Base-by-base conservation (phyloP, 2,113 vertebrate genomes). In the Megalops atlanticus region DNA sequence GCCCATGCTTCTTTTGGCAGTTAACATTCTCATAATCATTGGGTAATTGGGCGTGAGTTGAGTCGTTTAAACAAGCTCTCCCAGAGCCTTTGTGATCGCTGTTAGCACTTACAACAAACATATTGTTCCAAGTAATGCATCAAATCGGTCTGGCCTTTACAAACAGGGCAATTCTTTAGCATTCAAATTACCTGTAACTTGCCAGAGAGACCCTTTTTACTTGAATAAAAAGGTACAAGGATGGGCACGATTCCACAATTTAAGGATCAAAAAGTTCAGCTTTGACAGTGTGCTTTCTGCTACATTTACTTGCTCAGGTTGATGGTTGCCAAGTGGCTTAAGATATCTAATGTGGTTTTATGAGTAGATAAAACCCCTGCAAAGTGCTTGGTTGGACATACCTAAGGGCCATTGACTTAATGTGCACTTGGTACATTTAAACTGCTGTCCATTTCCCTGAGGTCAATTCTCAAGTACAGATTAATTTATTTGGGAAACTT, bases 131-230 rank as follows among this genome's bases (percentile, higher is more conserved):
- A 82, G 85, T 89, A 91, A 87, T 74, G 82, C 83, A 79, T 69
- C 5, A 15, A 78, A 78, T 43, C 6, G 21, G n/a, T n/a, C 41
- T 40, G 14, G 36, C 41, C 81, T 80, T 84, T 58, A 31, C 81
- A 73, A 76, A 83, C 85, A 77, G 31, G 71, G 82, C 85, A 86
- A 89, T 83, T 88, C 83, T 90, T 84, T 12, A 73, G 81, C 86
- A 85, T 86, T 77, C 82, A 90, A 91, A 92, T 92, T 89, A 92
- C 78, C 83, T 79, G 82, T 82, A 88, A 84, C 87, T 89, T 78
- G 86, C 82, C 10, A 88, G 82, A 88, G 88, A 49, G 4, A 1
- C 11, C 68, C 58, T 64, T 64, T 64, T 64, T n/a, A 64, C 58
- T 64, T 31, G 58, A 64, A 64, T 64, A 54, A 54, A 64, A 64